Percentiles rank a stretch among this genome's conserved stretches.
Evolutionary conservation across 1,140 invertebrate species (phyloP).

Genomic region (Danaus melanippus): DNA sequence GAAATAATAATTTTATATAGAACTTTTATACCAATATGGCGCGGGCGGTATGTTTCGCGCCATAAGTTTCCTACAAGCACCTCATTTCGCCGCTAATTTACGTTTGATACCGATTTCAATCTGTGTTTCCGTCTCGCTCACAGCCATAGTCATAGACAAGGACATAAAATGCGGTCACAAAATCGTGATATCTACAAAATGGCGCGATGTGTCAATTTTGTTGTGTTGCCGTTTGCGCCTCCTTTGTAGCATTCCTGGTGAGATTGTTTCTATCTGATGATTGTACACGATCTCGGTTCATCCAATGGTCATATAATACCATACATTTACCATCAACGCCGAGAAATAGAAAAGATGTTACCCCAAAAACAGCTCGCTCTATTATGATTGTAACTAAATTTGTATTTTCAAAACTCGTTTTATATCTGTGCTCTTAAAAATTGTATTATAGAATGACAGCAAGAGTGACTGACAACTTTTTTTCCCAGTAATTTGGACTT

Average conservation of each 20-base stretch:
- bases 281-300: conserved; percentile 35
- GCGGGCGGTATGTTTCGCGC: too few relatives aligned
- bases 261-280: conserved; percentile 34
- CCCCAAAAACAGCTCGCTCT: conserved; percentile 1
- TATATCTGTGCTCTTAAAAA: too few relatives aligned
- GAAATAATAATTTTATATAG: too few relatives aligned
- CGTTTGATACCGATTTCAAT: conserved; percentile 41
- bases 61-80: too few relatives aligned
- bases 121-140: conserved; percentile 4
- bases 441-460: too few relatives aligned
- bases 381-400: too few relatives aligned
- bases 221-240: conserved; percentile 26
- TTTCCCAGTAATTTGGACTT: too few relatives aligned
- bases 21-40: too few relatives aligned
- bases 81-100: conserved; percentile 35
- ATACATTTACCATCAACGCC: conserved; percentile 19
- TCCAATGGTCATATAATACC: conserved; percentile 20
- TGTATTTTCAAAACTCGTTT: too few relatives aligned
- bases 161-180: conserved; percentile 9
- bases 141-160: conserved; percentile 14
- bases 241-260: conserved; percentile 44
- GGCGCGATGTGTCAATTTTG: conserved; percentile 39
- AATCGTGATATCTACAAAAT: conserved; percentile 31
- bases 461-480: too few relatives aligned
- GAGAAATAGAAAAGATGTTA: conserved; percentile 1